Percentiles rank a stretch among this genome's conserved stretches.
Evolutionary conservation across 2,113 vertebrate genomes (phyloP).

Genomic region (Channa argus): DNA sequence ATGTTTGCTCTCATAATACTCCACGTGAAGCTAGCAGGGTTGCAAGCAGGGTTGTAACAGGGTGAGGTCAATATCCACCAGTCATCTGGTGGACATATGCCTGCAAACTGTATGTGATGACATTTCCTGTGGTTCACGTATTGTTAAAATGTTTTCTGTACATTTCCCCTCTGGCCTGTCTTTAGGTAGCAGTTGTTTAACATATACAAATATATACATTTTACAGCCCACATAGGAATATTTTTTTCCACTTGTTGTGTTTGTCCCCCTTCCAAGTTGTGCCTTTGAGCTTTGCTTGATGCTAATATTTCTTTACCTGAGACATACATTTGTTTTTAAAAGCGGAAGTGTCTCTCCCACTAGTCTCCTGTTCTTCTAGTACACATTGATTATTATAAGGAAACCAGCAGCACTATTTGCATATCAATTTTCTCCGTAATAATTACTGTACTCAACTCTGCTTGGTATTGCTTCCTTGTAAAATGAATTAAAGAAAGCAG

Average conservation of each 20-base stretch:
- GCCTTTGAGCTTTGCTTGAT: neutral
- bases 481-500: neutral
- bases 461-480: neutral
- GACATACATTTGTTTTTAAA: constrained; percentile 3
- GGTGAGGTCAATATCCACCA: constrained; percentile 56
- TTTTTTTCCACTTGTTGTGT: neutral
- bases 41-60: constrained; percentile 39
- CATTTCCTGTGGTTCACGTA: constrained; percentile 13
- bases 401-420: no score
- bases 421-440: neutral
- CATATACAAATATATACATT: neutral
- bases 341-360: neutral
- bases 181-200: neutral
- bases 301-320: neutral
- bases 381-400: no score
- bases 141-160: neutral
- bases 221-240: neutral
- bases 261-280: neutral
- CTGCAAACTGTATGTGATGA: constrained; percentile 19
- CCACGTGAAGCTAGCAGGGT: constrained; percentile 36
- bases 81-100: neutral
- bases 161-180: constrained; percentile 2
- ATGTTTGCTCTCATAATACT: constrained; percentile 51
- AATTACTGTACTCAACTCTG: neutral
- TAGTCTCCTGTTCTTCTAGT: neutral